Evolutionary conservation across 2,888 invertebrate species (phyloP), one percentile per base, ranked within the genome.

Genomic region (Pilophorus perplexus): DNA sequence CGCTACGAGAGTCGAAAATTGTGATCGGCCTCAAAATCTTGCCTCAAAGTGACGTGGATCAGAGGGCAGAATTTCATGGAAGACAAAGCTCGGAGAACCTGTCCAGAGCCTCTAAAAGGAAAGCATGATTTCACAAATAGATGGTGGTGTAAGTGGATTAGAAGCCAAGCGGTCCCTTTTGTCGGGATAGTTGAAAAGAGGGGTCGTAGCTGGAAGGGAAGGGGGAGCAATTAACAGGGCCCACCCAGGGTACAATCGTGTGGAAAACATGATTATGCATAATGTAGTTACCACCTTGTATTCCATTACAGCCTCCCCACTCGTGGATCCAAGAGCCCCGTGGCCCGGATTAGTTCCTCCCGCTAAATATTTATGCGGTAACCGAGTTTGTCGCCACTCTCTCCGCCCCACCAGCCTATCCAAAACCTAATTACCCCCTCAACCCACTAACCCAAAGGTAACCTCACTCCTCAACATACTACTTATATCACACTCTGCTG

Each of bases 231-330:
- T 54, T 52, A 52, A 52, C 64, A 33, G 42, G 42, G 25, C 64
- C 54, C 28, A 52, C 54, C 52, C 54, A 12, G 64, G 46, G 66
- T 46, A 66, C 55, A 66, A 66, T 66, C 66, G 66, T 57, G 66
- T 46, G 66, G 66, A 66, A 66, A 66, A 66, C 66, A 66, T 66
- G 57, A 66, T 66, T 66, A 66, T 66, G 66, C 66, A 66, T 66
- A 66, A 66, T 66, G 66, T 66, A 66, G 52, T 66, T 57, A 66
- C 66, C 57, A 59, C 66, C 55, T 57, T 66, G 66, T 66, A 66
- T 66, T 66, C 66, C 66, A 66, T 66, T 66, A 66, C 66, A 44
- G 57, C 40, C n/a, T n/a, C 28, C 57, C 40, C 57, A 40, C 57
- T 50, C 64, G 50, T 52, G 20, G 38, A 27, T 33, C 59, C 55